These are phyloP conservation scores for Ardeotis arabs DNA, from an alignment of 2,113 vertebrate genomes.

Conservation along the genomic window DNA sequence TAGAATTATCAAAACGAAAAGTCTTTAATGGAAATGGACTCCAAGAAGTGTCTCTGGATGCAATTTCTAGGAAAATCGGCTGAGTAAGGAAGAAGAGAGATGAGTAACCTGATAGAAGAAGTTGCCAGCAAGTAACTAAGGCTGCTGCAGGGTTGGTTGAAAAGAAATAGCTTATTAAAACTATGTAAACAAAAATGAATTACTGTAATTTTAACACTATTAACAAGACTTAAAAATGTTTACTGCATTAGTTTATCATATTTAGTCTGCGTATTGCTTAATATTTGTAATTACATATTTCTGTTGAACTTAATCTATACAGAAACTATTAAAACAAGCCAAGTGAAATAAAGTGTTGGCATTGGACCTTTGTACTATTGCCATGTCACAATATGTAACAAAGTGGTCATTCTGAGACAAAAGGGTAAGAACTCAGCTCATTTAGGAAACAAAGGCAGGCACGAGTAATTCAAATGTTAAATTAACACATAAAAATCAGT, in stretches of 20 bases:
- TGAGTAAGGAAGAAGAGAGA: background rate
- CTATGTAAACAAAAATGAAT: background rate
- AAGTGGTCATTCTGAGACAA: background rate
- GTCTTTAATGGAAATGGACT: background rate
- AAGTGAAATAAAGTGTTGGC: background rate
- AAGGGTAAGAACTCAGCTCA: background rate
- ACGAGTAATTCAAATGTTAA: background rate
- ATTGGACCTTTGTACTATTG: background rate
- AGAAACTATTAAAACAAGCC: background rate
- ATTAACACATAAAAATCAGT: background rate
- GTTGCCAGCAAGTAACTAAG: background rate
- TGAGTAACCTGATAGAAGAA: background rate
- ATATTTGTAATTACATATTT: background rate
- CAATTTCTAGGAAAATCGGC: background rate
- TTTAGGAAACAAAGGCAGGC: background rate
- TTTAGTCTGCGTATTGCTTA: background rate
- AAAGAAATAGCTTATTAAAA: background rate
- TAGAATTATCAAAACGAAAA: background rate
- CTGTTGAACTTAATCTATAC: background rate
- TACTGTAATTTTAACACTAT: background rate
- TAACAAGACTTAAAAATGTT: background rate
- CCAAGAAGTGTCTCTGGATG: background rate
- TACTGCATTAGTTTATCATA: background rate
- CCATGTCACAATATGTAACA: background rate
- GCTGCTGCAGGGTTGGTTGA: background rate